Evolutionary conservation across 1,140 invertebrate genomes (phyloP), one percentile per base, ranked within the genome.

Genomic region (Lordiphosa mommai): DNA sequence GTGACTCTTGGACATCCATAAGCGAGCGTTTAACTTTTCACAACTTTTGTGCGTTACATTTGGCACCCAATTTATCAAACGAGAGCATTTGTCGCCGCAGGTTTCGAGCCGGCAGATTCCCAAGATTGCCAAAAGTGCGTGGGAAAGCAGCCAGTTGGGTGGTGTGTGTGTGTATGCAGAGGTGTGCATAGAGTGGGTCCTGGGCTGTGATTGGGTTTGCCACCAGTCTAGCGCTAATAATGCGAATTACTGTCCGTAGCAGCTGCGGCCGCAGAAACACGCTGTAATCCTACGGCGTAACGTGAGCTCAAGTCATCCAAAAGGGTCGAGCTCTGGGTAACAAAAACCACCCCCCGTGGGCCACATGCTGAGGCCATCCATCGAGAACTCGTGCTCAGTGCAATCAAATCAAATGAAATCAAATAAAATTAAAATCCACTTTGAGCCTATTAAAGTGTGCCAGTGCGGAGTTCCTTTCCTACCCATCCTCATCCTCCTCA

Each of bases 381-480:
- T 34, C 47, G 38, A 47, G 66, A 32, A 44, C 46, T 37, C 44
- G 36, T 36, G 53, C 52, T 50, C 37, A 32, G 59, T 63, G 72
- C 72, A 72, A 70, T 76, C 65, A 71, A 86, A 82, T 72, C 72
- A 70, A 86, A 74, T 72, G 73, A 72, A 84, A 82, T 84, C 72
- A 84, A 87, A 87, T 87, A 70, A 87, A 87, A 87, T 87, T 87
- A 87, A 87, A 87, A 85, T 87, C 84, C 84, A 87, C 84, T 87
- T 87, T 84, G 66, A 84, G 67, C 73, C 73, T 84, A 87, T 87
- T 87, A 87, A 87, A 84, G 69, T 77, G 80, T 67, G 77, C 61
- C 55, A 34, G 43, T 63, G 38, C 53, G 44, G 40, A 43, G 34
- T 59, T 48, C 47, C 23, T 30, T 41, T 30, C 32, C 2, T 14